Percentiles rank a stretch among this genome's conserved stretches.
Evolutionary conservation across 1,140 invertebrate genomes (phyloP).

Genomic region (Leptopilina clavipes): DNA sequence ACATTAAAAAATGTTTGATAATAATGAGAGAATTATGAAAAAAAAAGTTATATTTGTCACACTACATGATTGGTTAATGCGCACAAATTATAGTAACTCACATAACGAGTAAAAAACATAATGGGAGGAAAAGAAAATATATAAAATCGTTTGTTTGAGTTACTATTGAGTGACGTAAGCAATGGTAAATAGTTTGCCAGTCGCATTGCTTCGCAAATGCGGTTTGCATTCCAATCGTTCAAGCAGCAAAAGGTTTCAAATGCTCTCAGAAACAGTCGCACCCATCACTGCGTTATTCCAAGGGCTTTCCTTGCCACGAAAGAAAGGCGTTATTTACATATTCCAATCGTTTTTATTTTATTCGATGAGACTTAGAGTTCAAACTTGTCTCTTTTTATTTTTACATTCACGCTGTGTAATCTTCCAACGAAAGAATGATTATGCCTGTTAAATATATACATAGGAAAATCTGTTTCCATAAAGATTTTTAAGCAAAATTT

Average conservation of each 20-base stretch:
- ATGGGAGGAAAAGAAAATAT: constrained; percentile 4
- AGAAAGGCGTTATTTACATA: constrained; percentile 18
- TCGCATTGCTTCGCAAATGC: constrained; percentile 15
- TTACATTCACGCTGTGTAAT: constrained; percentile 10
- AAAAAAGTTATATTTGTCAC: neutral
- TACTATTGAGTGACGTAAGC: constrained; percentile 31
- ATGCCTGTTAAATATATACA: neutral
- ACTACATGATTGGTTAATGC: neutral
- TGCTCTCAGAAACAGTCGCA: constrained; percentile 33
- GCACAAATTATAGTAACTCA: neutral
- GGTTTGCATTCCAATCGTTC: constrained; percentile 13
- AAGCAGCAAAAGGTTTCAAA: constrained; percentile 15
- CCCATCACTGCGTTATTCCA: constrained; percentile 26
- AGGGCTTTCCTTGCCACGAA: constrained; percentile 8
- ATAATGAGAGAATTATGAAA: neutral
- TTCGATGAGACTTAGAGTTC: constrained; percentile 19
- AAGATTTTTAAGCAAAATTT: too few species aligned
- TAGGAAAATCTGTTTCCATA: neutral
- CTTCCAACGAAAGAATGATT: neutral
- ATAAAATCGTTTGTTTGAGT: neutral
- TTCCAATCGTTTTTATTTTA: constrained; percentile 1
- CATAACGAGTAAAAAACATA: neutral
- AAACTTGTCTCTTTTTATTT: neutral
- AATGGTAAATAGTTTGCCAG: constrained; percentile 18
- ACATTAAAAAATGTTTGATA: neutral